Base-by-base conservation (phyloP, 2,888 invertebrate genomes). In the Pseudococcus longispinus region DNA sequence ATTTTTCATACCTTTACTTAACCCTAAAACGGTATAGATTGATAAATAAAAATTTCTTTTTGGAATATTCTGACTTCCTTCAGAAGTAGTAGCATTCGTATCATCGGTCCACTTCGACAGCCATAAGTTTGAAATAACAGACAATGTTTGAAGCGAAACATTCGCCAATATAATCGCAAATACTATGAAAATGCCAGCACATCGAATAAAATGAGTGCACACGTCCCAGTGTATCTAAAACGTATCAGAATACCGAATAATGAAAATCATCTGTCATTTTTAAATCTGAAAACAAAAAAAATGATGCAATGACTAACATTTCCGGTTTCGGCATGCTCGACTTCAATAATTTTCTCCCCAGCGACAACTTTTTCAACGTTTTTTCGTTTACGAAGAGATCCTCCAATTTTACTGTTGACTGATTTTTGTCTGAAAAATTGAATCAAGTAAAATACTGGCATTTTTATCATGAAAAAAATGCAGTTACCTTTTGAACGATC, bases 241-340 rank as follows among this genome's bases (percentile, higher is more conserved):
- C 15, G n/a, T 1, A n/a, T n/a, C 2, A 2, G 18, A 6, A 51
- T 51, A 77, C 20, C 6, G 15, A 37, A 65, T 65, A 26, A 51
- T 11, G 5, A 82, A 5, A 85, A 74, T n/a, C n/a, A 84, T 4
- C 37, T 37, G 13, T 6, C 5, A 46, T 11, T 13, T 13, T 46
- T 2, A 46, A 46, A 46, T 13, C 11, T 6, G 13, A 6, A 46
- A 13, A 46, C 44, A 51, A n/a, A n/a, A n/a, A n/a, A n/a, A n/a
- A n/a, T n/a, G n/a, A n/a, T 51, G 46, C 46, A 11, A 46, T n/a
- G 2, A 77, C 46, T 77, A 37, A 95, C 96, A 90, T 95, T 96
- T 89, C 98, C 98, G 0, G 96, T 97, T 92, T 97, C 96, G 0
- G 97, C 92, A 90, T 95, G 96, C 90, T 98, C 98, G 0, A 93